These are phyloP conservation scores for Glyptemys insculpta DNA, from an alignment of 2,797 vertebrate species.

Conservation along the genomic window DNA sequence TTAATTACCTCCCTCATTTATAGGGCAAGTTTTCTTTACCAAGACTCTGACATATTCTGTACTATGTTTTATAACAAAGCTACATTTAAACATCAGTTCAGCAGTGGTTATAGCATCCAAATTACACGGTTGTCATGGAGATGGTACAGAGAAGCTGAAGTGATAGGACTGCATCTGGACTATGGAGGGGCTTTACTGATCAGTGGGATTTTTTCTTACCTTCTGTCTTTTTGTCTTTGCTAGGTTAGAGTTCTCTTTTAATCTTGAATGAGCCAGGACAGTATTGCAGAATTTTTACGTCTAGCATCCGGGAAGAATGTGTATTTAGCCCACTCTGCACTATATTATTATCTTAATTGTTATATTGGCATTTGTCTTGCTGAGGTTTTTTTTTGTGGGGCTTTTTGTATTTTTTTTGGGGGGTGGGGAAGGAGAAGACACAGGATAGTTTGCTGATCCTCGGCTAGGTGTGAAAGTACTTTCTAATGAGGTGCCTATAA, in stretches of 20 bases:
- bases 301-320: slow-evolving; percentile 15
- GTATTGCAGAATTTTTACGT: slow-evolving; percentile 60
- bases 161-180: slow-evolving; percentile 89
- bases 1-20: slow-evolving; percentile 10
- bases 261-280: slow-evolving; percentile 18
- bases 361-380: slow-evolving; percentile 34
- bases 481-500: slow-evolving; percentile 36
- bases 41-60: slow-evolving; percentile 16
- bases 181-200: slow-evolving; percentile 60
- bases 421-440: slow-evolving; percentile 16
- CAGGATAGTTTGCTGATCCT: slow-evolving; percentile 50
- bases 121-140: slow-evolving; percentile 99
- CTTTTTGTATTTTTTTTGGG: no score
- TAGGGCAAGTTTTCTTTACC: slow-evolving; percentile 34
- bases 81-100: slow-evolving; percentile 85
- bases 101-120: slow-evolving; percentile 90
- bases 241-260: slow-evolving; percentile 51
- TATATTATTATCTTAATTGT: slow-evolving; percentile 60
- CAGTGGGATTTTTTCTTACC: slow-evolving; percentile 56
- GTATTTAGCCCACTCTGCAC: background rate
- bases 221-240: slow-evolving; percentile 72
- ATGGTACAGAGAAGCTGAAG: slow-evolving; percentile 93
- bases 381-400: no score
- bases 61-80: slow-evolving; percentile 85
- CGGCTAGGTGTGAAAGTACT: slow-evolving; percentile 39